A percentile compares a stretch with the other conserved stretches of the same genome.
Evolutionary conservation across 2,888 invertebrate species (phyloP).

Genomic region (Caenorhabditis afra): DNA sequence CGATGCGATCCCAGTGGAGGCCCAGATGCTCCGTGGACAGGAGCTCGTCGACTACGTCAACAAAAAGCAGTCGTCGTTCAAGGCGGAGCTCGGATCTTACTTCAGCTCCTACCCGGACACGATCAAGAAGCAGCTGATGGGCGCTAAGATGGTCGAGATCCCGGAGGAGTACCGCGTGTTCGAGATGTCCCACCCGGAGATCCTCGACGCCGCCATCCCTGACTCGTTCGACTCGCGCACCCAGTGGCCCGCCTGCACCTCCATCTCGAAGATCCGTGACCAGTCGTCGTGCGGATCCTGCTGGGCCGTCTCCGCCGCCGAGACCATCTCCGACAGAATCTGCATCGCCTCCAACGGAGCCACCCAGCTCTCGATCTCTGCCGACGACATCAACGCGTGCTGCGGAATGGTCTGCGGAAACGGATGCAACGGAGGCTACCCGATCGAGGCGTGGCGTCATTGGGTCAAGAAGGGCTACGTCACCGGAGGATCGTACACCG

Average conservation of each 20-base stretch:
- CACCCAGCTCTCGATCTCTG: slow-evolving; percentile 79
- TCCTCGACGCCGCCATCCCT: slow-evolving; percentile 63
- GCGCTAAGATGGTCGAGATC: slow-evolving; percentile 67
- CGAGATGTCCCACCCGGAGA: slow-evolving; percentile 61
- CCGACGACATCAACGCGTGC: slow-evolving; percentile 82
- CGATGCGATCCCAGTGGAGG: slow-evolving; percentile 50
- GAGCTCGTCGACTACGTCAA: slow-evolving; percentile 70
- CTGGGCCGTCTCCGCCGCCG: slow-evolving; percentile 85
- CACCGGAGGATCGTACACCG: slow-evolving; percentile 86
- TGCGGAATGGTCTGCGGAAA: slow-evolving; percentile 81
- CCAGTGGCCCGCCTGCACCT: slow-evolving; percentile 67
- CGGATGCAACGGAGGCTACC: slow-evolving; percentile 88
- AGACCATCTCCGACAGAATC: slow-evolving; percentile 82
- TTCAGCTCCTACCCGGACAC: slow-evolving; percentile 61
- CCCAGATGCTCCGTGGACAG: slow-evolving; percentile 62
- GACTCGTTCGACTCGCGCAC: slow-evolving; percentile 68
- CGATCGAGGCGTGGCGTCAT: slow-evolving; percentile 89
- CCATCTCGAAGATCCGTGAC: slow-evolving; percentile 82
- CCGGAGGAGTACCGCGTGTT: slow-evolving; percentile 61
- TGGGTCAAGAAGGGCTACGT: slow-evolving; percentile 90
- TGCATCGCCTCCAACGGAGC: slow-evolving; percentile 81
- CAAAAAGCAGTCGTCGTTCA: slow-evolving; percentile 61
- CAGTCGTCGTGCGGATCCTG: slow-evolving; percentile 84
- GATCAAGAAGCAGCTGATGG: slow-evolving; percentile 66
- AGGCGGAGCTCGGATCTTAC: slow-evolving; percentile 57